Evolutionary conservation across 2,888 invertebrate species (phyloP).

Genomic region (Rhorus exstirpatorius): DNA sequence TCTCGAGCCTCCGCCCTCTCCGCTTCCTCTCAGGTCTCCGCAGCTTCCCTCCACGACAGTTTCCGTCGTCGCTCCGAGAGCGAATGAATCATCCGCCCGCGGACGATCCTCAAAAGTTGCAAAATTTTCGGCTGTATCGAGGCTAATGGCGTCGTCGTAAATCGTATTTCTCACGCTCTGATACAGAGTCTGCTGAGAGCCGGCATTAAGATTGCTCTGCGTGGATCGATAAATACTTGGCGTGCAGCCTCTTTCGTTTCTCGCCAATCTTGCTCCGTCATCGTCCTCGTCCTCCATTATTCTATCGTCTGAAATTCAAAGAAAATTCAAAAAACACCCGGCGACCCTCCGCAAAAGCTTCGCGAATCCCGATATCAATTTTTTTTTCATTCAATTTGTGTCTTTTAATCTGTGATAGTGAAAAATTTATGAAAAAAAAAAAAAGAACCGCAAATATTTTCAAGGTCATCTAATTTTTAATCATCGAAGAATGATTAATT

Average conservation of each 20-base stretch:
- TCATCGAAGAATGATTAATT: not conserved
- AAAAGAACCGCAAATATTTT: no score
- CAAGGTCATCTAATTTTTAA: not conserved
- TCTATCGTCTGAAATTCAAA: conserved; percentile 57
- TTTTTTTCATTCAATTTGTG: no score
- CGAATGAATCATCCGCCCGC: conserved; percentile 71
- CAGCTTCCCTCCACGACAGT: conserved; percentile 77
- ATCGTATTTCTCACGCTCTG: conserved; percentile 77
- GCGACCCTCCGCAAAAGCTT: no score
- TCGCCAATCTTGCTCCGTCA: conserved; percentile 66
- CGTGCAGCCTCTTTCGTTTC: conserved; percentile 59
- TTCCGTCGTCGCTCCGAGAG: conserved; percentile 74
- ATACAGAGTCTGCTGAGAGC: conserved; percentile 78
- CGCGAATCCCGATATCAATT: no score
- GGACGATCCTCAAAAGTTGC: conserved; percentile 40
- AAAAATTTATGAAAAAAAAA: no score
- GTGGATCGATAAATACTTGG: conserved; percentile 76
- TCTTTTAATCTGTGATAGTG: no score
- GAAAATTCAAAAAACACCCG: not conserved
- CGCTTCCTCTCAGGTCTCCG: conserved; percentile 72
- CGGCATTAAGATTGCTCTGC: conserved; percentile 72
- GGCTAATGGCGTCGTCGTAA: conserved; percentile 76
- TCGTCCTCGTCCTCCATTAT: conserved; percentile 80
- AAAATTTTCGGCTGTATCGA: conserved; percentile 65
- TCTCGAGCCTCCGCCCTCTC: conserved; percentile 69